These are phyloP conservation scores for Pristionchus entomophagus DNA, from an alignment of 2,888 invertebrate genomes.

Conservation along the genomic window DNA sequence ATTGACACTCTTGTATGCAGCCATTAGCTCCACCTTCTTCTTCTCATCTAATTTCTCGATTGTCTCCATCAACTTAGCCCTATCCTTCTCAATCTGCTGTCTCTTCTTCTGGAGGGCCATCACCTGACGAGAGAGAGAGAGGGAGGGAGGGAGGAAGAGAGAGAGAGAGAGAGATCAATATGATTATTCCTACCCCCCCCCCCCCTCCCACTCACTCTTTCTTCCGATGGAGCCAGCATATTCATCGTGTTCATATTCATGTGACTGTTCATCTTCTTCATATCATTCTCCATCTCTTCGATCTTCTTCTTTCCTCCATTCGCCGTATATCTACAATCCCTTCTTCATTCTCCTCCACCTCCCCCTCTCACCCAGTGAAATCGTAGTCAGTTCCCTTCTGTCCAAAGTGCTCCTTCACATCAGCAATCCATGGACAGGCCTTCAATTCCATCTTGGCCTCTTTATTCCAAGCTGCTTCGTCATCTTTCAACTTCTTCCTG, in stretches of 20 bases:
- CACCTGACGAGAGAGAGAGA: constrained; percentile 78
- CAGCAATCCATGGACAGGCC: constrained; percentile 83
- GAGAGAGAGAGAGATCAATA: constrained; percentile 75
- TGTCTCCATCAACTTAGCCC: constrained; percentile 84
- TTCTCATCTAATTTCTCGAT: constrained; percentile 92
- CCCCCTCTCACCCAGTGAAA: constrained; percentile 70
- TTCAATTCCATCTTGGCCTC: constrained; percentile 46
- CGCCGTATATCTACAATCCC: constrained; percentile 49
- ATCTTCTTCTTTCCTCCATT: not conserved
- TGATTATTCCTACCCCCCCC: too few relatives aligned
- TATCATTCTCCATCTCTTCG: constrained; percentile 82
- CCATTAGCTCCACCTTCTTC: constrained; percentile 87
- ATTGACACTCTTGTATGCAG: constrained; percentile 89
- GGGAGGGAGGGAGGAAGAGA: constrained; percentile 77
- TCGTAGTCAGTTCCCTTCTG: constrained; percentile 78
- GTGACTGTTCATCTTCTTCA: constrained; percentile 85
- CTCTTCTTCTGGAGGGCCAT: constrained; percentile 84
- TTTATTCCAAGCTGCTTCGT: not conserved
- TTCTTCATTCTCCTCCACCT: constrained; percentile 78
- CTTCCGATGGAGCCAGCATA: constrained; percentile 56
- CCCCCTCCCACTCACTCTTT: constrained; percentile 64
- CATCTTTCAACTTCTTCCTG: not conserved
- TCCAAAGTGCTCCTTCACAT: constrained; percentile 87
- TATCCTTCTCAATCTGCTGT: constrained; percentile 85
- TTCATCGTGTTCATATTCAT: constrained; percentile 72